Evolutionary conservation across 2,888 invertebrate genomes (phyloP).

Genomic region (Aphelenchoides bicaudatus): DNA sequence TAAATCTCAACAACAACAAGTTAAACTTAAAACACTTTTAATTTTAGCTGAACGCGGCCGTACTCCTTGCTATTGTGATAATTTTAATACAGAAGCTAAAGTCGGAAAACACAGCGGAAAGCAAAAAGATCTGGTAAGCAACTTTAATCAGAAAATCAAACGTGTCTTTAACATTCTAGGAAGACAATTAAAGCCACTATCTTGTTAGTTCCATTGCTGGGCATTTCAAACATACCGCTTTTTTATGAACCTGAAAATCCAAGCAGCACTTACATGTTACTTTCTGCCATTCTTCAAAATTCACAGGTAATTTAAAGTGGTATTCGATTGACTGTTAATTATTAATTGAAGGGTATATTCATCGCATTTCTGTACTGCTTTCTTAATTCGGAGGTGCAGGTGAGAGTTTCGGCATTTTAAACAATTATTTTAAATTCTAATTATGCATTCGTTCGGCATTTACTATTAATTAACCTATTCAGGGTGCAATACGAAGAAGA

Average conservation of each 20-base stretch:
- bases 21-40: neutral
- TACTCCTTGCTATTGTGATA: slow-evolving; percentile 63
- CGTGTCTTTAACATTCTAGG: slow-evolving; percentile 58
- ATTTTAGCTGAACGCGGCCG: slow-evolving; percentile 63
- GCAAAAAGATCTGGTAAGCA: slow-evolving; percentile 62
- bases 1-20: slow-evolving; percentile 35
- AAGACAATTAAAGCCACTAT: slow-evolving; percentile 66
- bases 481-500: slow-evolving; percentile 54
- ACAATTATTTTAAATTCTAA: no score
- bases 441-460: no score
- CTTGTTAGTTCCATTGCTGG: slow-evolving; percentile 66
- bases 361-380: slow-evolving; percentile 59
- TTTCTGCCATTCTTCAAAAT: slow-evolving; percentile 65
- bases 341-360: slow-evolving; percentile 57
- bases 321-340: neutral
- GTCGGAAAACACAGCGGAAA: slow-evolving; percentile 63
- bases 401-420: no score
- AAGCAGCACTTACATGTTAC: slow-evolving; percentile 63
- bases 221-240: slow-evolving; percentile 66
- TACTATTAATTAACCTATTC: no score
- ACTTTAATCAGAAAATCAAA: slow-evolving; percentile 19
- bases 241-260: slow-evolving; percentile 63
- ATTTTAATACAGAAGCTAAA: slow-evolving; percentile 64
- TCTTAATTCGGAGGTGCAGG: slow-evolving; percentile 35
- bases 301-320: slow-evolving; percentile 63